phyloP scores from a whole-genome alignment of 2,797 vertebrate species.

The Acanthurus lineatus region DNA sequence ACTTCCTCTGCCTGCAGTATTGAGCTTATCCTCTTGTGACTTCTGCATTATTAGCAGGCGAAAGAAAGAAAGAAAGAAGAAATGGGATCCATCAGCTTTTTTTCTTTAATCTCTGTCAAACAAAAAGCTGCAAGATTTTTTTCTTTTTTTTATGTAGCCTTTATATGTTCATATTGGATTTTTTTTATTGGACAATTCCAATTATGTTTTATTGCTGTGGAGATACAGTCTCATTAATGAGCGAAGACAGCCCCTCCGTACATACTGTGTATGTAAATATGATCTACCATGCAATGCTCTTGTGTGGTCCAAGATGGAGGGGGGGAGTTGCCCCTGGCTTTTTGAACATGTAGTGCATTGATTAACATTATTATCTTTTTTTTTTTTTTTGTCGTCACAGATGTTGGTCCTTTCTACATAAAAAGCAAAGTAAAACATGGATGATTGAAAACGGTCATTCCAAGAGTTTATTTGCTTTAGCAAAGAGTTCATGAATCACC shows the following conservation, averaged over 20 bases:
- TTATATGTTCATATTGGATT: constrained; percentile 4
- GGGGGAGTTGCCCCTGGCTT: neutral
- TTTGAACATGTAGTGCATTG: constrained; percentile 9
- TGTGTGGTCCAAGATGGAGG: constrained; percentile 8
- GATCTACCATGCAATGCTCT: constrained; percentile 7
- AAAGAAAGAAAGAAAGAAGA: neutral
- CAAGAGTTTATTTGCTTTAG: neutral
- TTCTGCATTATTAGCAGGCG: constrained; percentile 34
- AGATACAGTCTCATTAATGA: constrained; percentile 4
- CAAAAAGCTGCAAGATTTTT: constrained; percentile 13
- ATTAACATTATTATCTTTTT: constrained; percentile 7
- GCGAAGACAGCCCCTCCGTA: neutral
- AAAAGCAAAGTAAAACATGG: neutral
- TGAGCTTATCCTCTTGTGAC: constrained; percentile 15
- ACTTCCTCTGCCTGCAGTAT: constrained; percentile 27
- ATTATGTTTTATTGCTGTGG: constrained; percentile 8
- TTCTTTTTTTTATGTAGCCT: constrained; percentile 12
- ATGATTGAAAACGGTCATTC: no score
- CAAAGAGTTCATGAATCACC: no score
- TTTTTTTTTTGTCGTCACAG: constrained; percentile 3
- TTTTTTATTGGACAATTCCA: neutral
- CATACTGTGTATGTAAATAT: constrained; percentile 16
- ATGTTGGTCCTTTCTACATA: neutral
- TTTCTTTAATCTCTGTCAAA: constrained; percentile 28
- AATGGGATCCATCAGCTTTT: constrained; percentile 37